A percentile compares a stretch with the other conserved stretches of the same genome.
Conservation (phyloP, 2,888 invertebrate genomes). For the Globia sparganii region DNA sequence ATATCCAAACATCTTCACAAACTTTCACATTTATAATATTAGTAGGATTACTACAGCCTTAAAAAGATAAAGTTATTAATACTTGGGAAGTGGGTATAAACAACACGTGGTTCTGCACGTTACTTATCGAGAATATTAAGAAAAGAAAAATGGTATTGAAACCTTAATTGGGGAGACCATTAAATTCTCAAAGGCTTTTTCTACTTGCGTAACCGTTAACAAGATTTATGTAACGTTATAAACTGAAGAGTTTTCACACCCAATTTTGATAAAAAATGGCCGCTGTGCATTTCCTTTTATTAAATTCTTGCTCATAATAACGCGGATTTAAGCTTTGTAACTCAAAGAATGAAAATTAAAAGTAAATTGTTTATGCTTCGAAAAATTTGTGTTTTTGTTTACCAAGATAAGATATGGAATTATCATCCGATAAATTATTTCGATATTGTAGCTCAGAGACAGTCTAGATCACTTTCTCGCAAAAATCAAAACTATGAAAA, state of each 20-base stretch:
- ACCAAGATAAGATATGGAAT: neutral
- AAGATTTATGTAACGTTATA: slow-evolving; percentile 76
- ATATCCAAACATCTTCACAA: no score
- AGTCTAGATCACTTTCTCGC: neutral
- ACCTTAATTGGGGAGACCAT: slow-evolving; percentile 78
- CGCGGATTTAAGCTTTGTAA: slow-evolving; percentile 36
- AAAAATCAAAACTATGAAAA: neutral
- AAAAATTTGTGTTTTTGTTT: neutral
- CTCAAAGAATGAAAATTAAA: slow-evolving; percentile 48
- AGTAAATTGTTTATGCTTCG: slow-evolving; percentile 20
- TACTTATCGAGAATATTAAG: slow-evolving; percentile 47
- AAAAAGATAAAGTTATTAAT: neutral
- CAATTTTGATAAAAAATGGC: slow-evolving; percentile 67
- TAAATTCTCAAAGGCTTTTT: slow-evolving; percentile 74
- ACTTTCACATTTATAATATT: no score
- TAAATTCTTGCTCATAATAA: slow-evolving; percentile 58
- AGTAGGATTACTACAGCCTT: neutral
- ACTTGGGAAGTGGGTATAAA: neutral
- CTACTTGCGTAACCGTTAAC: slow-evolving; percentile 77
- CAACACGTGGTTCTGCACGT: slow-evolving; percentile 48
- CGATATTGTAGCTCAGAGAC: neutral
- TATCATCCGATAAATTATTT: neutral
- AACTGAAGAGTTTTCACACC: slow-evolving; percentile 65
- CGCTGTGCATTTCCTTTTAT: slow-evolving; percentile 60
- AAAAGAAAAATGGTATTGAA: slow-evolving; percentile 57